phyloP scores from a whole-genome alignment of 2,113 vertebrate genomes.

The Chloroceryle aenea region DNA sequence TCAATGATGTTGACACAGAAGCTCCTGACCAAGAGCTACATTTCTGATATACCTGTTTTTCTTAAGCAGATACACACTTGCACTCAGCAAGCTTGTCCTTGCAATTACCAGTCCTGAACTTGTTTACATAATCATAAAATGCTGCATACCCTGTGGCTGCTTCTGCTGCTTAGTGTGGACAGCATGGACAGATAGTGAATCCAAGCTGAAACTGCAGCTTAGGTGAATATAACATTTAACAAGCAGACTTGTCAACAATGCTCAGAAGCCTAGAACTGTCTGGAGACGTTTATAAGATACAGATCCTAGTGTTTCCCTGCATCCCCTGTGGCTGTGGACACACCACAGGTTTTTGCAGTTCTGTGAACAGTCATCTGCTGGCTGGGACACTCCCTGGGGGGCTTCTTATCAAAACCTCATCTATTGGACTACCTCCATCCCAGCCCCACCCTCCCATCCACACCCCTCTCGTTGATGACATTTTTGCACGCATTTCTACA shows the following conservation, averaged over 20 bases:
- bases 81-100: not conserved
- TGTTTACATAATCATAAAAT: not conserved
- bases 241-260: not conserved
- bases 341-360: not conserved
- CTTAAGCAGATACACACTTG: not conserved
- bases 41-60: not conserved
- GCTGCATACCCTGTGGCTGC: not conserved
- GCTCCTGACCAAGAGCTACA: not conserved
- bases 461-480: not conserved
- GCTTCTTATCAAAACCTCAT: not conserved
- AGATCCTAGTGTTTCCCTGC: not conserved
- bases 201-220: not conserved
- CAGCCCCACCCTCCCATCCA: not conserved
- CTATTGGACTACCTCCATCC: not conserved
- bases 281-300: not conserved
- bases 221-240: not conserved
- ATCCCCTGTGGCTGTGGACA: fast-evolving
- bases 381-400: not conserved
- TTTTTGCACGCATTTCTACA: fast-evolving
- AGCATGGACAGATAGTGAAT: not conserved
- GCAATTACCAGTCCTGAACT: fast-evolving
- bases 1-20: not conserved
- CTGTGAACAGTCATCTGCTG: not conserved
- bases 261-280: not conserved
- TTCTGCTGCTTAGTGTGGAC: not conserved